A percentile compares a stretch with the other conserved stretches of the same genome.
Conservation (phyloP, 2,888 invertebrate genomes). For the Ganaspis brasiliensis region DNA sequence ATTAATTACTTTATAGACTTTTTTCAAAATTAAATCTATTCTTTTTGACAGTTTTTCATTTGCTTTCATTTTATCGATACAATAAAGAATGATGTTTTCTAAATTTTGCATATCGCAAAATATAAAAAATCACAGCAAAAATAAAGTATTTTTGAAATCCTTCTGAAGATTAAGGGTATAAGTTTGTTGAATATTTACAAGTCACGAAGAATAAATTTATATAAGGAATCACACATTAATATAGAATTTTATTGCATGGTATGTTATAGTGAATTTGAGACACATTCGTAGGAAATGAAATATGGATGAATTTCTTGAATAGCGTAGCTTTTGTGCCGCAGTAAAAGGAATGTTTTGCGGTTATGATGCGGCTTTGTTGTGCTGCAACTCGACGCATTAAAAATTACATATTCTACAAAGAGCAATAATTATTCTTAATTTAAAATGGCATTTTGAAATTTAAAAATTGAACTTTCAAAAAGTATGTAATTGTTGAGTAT, state of each 20-base stretch:
- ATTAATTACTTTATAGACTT: no score
- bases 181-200: no score
- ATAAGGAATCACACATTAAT: neutral
- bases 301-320: constrained; percentile 11
- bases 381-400: neutral
- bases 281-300: constrained; percentile 1
- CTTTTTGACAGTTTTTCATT: no score
- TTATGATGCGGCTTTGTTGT: constrained; percentile 29
- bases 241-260: neutral
- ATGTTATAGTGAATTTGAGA: neutral
- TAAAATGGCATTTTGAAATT: neutral
- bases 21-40: no score
- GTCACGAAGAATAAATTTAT: neutral
- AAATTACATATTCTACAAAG: neutral
- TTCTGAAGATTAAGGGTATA: no score
- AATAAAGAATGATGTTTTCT: no score
- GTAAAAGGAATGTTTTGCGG: constrained; percentile 19
- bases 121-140: no score
- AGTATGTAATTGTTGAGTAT: no score
- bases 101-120: no score
- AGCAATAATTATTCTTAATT: neutral
- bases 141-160: no score
- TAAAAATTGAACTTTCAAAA: neutral
- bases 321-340: neutral
- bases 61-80: no score